Conservation (phyloP, 2,888 invertebrate species). For the Graphium colonna region DNA sequence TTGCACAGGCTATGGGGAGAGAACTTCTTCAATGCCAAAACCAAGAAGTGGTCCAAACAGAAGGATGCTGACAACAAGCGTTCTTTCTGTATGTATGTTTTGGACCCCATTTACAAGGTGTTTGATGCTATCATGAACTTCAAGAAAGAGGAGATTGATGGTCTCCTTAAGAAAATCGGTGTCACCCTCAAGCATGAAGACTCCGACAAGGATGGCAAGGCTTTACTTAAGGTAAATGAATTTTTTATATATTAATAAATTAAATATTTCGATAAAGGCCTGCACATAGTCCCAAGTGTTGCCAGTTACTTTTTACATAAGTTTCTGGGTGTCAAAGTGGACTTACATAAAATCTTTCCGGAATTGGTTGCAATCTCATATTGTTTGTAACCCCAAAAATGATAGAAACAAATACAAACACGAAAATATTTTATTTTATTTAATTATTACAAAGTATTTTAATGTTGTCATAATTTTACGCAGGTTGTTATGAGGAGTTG, state of each 20-base stretch:
- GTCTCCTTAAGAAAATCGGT: slow-evolving; percentile 93
- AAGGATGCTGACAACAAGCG: slow-evolving; percentile 95
- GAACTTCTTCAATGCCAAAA: slow-evolving; percentile 97
- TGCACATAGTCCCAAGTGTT: slow-evolving; percentile 70
- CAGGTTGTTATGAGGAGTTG: slow-evolving; percentile 98
- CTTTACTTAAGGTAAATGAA: slow-evolving; percentile 89
- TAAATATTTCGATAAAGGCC: no score
- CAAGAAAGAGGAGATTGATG: slow-evolving; percentile 95
- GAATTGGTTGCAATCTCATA: slow-evolving; percentile 61
- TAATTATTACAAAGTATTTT: slow-evolving; percentile 30
- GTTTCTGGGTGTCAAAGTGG: slow-evolving; percentile 76
- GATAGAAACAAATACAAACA: no score
- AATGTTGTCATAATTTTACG: slow-evolving; percentile 14
- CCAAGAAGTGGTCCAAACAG: slow-evolving; percentile 98
- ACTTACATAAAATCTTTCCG: slow-evolving; percentile 66
- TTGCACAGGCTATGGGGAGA: slow-evolving; percentile 96
- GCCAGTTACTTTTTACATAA: slow-evolving; percentile 58
- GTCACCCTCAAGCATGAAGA: slow-evolving; percentile 97
- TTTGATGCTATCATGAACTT: slow-evolving; percentile 91
- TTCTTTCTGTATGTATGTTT: slow-evolving; percentile 99
- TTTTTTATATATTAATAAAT: no score
- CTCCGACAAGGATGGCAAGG: slow-evolving; percentile 97
- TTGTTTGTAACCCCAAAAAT: slow-evolving; percentile 62
- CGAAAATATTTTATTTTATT: no score
- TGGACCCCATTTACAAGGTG: slow-evolving; percentile 99